Base-by-base conservation (phyloP, 2,888 invertebrate species). In the Drosophila parthenogenetica region DNA sequence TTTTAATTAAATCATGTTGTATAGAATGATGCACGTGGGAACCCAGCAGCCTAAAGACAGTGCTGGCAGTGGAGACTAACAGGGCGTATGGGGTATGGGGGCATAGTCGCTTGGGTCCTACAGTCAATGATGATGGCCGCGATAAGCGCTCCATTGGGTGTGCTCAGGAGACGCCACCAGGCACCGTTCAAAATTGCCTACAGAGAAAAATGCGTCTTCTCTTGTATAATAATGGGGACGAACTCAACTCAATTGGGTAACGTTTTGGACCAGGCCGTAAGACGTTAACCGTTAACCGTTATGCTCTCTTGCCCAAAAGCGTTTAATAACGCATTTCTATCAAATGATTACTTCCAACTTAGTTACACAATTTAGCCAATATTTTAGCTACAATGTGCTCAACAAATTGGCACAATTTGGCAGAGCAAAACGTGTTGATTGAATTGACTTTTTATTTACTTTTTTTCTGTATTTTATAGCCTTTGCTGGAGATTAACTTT, bases 1-100 rank as follows among this genome's bases (percentile, higher is more conserved):
- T 87, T 86, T 86, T 86, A 86, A 86, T 86, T 86, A 86, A 86
- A 86, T 85, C 87, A 86, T 87, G 86, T 83, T 83, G 75, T 79
- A 81, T 79, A 86, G 78, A 89, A 90, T 88, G 80, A 86, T 82
- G 78, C 90, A 77, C 88, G 72, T 77, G 89, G 87, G 90, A 85
- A 60, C 61, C 59, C 60, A 55, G 54, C 35, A 50, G 4, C 17
- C 2, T 13, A 17, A 46, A 42, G 42, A 17, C 54, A 32, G 17
- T 8, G 53, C 5, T 2, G 22, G 1, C 16, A n/a, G 16, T 11
- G 2, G 14, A 10, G n/a, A 10, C 5, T 2, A 13, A 8, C 42
- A 39, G 29, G 32, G 32, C 7, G 37, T 32, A 19, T 13, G 35
- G 35, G 35, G 35, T 5, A 25, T 22, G 7, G 37, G 25, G 22